These are phyloP conservation scores for Pterocles burchelli DNA, from an alignment of 2,113 vertebrate species.

Conservation along the genomic window DNA sequence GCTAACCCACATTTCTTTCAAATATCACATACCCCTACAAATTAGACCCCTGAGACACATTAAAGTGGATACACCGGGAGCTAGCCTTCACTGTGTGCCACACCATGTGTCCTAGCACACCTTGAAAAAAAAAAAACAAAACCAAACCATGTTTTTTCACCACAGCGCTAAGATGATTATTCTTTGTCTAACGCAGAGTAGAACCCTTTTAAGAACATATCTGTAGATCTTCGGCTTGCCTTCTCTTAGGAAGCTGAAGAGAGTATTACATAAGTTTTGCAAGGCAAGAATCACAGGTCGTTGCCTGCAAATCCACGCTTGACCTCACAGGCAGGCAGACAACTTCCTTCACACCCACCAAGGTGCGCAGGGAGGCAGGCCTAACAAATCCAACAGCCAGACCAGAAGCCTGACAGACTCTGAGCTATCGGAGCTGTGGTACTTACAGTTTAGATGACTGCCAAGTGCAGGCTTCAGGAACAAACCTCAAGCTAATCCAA, in stretches of 20 bases:
- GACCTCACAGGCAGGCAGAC: neutral
- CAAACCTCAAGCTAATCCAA: neutral
- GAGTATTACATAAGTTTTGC: neutral
- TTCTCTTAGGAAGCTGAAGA: neutral
- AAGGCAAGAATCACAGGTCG: fast-evolving
- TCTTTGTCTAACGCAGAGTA: neutral
- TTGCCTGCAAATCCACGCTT: neutral
- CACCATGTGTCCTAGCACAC: neutral
- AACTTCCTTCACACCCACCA: fast-evolving
- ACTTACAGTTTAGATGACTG: neutral
- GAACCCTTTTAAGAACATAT: neutral
- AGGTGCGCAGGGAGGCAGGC: fast-evolving
- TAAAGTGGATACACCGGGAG: neutral
- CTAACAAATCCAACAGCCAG: neutral
- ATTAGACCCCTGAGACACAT: neutral
- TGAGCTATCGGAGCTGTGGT: fast-evolving
- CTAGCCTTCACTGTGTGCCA: neutral
- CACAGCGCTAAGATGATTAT: neutral
- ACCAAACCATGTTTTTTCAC: neutral
- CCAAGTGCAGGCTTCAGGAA: neutral
- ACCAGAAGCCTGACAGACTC: neutral
- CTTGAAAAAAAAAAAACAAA: neutral
- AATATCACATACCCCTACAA: neutral
- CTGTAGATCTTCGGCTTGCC: neutral
- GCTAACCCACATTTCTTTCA: neutral